phyloP scores from a whole-genome alignment of 2,888 invertebrate genomes.

The Andrena minutula region DNA sequence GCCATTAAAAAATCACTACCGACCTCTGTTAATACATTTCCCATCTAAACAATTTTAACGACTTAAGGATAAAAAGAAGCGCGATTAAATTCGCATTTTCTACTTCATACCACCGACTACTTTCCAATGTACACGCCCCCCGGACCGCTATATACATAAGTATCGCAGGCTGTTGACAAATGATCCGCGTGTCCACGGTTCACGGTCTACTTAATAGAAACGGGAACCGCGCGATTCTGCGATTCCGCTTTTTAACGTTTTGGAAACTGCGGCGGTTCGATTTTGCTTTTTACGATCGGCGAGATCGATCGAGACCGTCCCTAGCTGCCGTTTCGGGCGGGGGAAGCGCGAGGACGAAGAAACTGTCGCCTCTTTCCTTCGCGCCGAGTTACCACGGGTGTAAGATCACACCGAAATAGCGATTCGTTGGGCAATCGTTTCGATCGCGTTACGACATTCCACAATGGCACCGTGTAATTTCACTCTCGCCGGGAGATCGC shows the following conservation, averaged over 20 bases:
- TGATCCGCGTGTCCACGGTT: constrained; percentile 16
- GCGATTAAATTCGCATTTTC: neutral
- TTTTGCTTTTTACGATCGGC: constrained; percentile 12
- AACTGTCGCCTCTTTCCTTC: neutral
- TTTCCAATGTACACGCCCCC: neutral
- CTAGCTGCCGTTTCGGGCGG: neutral
- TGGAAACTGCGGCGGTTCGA: neutral
- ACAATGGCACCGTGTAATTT: constrained; percentile 72
- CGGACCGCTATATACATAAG: neutral
- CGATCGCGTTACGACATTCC: constrained; percentile 70
- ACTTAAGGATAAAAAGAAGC: too few species aligned
- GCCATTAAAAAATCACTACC: too few species aligned
- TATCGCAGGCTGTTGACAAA: constrained; percentile 11
- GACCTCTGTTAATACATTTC: too few species aligned
- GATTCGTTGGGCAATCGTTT: constrained; percentile 63
- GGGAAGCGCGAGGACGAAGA: constrained; percentile 12
- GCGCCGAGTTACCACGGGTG: constrained; percentile 2
- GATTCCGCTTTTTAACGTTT: neutral
- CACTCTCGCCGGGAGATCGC: constrained; percentile 67
- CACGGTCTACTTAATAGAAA: constrained; percentile 30
- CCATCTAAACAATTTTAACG: too few species aligned
- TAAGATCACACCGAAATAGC: constrained; percentile 52
- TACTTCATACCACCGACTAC: neutral
- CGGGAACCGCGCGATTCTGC: neutral
- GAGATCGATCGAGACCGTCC: constrained; percentile 1